A percentile compares a stretch with the other conserved stretches of the same genome.
Conservation (phyloP, 2,888 invertebrate species). For the Pheosia tremula region DNA sequence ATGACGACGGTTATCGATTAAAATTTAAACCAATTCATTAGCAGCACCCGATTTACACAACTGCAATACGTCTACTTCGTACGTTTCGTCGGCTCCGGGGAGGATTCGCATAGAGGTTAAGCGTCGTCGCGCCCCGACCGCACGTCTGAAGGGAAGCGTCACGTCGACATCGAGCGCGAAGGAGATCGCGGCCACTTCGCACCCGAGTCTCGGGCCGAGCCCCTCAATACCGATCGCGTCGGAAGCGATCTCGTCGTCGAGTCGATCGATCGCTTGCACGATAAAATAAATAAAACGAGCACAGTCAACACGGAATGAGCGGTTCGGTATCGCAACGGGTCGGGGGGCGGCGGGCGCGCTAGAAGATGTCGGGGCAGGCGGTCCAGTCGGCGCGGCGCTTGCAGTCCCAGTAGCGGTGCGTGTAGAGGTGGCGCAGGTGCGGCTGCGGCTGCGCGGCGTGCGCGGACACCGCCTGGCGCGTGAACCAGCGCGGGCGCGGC, state of each 20-base stretch:
- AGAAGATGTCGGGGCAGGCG: constrained; percentile 96
- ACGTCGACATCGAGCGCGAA: constrained; percentile 8
- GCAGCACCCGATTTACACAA: constrained; percentile 55
- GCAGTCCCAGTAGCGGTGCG: constrained; percentile 96
- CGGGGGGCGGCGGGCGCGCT: constrained; percentile 35
- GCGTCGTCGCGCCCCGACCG: constrained; percentile 15
- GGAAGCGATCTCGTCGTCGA: neutral
- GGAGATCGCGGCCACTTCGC: constrained; percentile 7
- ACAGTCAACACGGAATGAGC: constrained; percentile 53
- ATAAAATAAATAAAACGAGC: constrained; percentile 43
- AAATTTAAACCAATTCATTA: constrained; percentile 48
- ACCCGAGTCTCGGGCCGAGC: constrained; percentile 6
- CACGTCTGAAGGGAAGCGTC: constrained; percentile 14
- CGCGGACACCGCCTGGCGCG: constrained; percentile 88
- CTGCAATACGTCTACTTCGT: constrained; percentile 29
- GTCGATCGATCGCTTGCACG: neutral
- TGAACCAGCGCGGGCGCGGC: constrained; percentile 95
- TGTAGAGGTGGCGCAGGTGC: constrained; percentile 89
- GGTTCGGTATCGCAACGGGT: constrained; percentile 24
- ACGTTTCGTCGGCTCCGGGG: constrained; percentile 27
- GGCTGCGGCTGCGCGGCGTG: constrained; percentile 70
- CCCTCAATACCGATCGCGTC: neutral
- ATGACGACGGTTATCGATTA: constrained; percentile 47
- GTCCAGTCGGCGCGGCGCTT: constrained; percentile 96
- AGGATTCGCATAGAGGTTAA: neutral